A percentile compares a stretch with the other conserved stretches of the same genome.
These are phyloP conservation scores for Acanthosepion pharaonis DNA, from an alignment of 2,888 invertebrate species.

Conservation along the genomic window DNA sequence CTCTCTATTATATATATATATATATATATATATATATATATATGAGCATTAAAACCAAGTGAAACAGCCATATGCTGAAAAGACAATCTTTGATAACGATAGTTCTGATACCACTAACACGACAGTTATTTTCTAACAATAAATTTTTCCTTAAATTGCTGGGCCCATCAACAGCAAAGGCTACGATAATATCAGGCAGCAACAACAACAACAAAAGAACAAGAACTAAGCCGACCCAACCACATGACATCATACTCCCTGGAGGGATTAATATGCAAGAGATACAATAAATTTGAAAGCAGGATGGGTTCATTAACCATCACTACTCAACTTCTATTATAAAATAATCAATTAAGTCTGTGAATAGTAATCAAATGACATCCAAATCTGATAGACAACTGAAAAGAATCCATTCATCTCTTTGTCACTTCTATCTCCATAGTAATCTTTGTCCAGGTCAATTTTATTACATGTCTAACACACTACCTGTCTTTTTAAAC, in stretches of 20 bases:
- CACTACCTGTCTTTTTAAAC: neutral
- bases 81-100: no score
- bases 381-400: neutral
- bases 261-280: neutral
- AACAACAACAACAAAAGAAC: neutral
- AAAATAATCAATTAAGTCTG: neutral
- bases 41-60: no score
- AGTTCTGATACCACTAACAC: no score
- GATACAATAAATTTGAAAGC: neutral
- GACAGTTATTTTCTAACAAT: no score
- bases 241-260: neutral
- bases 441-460: neutral
- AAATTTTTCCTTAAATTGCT: no score
- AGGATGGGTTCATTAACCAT: neutral
- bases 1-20: no score
- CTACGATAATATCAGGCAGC: no score
- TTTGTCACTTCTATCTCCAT: neutral
- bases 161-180: no score
- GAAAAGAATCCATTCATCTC: neutral
- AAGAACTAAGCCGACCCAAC: neutral
- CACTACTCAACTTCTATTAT: conserved; percentile 1
- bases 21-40: no score
- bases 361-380: neutral
- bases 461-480: neutral
- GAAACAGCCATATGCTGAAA: no score